Evolutionary conservation across 2,113 vertebrate species (phyloP).

Genomic region (Rhea pennata): DNA sequence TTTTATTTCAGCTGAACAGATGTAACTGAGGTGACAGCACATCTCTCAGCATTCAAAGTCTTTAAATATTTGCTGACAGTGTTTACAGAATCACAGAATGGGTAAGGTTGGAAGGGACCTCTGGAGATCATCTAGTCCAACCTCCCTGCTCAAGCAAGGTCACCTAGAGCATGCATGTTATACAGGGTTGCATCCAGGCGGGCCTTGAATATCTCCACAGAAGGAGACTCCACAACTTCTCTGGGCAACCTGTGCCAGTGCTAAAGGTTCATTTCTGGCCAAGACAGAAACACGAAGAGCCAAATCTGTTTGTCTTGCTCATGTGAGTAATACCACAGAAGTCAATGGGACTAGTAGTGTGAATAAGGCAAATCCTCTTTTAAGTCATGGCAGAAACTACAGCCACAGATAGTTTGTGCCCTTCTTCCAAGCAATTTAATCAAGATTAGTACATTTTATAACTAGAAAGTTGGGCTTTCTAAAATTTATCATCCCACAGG

Average conservation of each 20-base stretch:
- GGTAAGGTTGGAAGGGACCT: too few species aligned
- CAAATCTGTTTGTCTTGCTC: not conserved
- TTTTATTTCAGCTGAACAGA: not conserved
- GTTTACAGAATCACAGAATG: not conserved
- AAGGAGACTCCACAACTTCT: too few species aligned
- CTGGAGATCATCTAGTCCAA: too few species aligned
- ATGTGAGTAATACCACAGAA: not conserved
- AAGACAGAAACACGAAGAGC: not conserved
- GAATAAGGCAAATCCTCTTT: not conserved
- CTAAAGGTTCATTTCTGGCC: not conserved
- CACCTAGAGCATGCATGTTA: too few species aligned
- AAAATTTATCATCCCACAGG: not conserved
- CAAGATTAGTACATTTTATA: not conserved
- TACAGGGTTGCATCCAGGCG: too few species aligned
- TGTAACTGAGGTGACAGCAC: not conserved
- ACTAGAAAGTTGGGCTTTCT: not conserved
- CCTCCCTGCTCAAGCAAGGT: too few species aligned
- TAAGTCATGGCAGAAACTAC: not conserved
- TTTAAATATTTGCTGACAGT: not conserved
- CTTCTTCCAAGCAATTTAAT: not conserved
- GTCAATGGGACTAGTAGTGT: not conserved
- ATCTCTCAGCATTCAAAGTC: not conserved
- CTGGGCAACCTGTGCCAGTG: too few species aligned
- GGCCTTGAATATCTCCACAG: too few species aligned
- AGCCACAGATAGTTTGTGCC: not conserved